These are phyloP conservation scores for Phylloscopus trochilus DNA, from an alignment of 2,113 vertebrate genomes.

Conservation along the genomic window DNA sequence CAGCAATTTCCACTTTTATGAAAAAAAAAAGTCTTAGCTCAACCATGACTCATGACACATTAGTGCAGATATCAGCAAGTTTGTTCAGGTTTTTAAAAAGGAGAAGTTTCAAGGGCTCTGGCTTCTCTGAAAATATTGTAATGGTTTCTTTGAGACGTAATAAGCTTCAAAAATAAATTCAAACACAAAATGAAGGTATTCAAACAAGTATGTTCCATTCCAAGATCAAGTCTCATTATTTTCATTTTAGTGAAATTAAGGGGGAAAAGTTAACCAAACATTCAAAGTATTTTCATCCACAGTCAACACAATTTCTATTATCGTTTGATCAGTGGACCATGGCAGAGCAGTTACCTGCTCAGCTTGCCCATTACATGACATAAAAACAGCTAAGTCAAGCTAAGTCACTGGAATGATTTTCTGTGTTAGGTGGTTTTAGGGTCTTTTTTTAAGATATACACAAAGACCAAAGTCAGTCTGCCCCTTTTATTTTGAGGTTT, in stretches of 20 bases:
- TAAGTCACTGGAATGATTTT: background rate
- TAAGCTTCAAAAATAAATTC: background rate
- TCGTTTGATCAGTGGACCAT: background rate
- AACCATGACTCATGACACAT: accelerated
- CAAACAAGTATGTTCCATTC: background rate
- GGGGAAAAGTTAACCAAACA: background rate
- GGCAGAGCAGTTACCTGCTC: background rate
- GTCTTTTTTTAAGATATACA: background rate
- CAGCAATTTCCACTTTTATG: background rate
- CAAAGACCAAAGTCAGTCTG: background rate
- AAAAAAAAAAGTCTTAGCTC: background rate
- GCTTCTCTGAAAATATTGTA: background rate
- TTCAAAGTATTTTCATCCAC: background rate
- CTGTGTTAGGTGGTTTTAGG: background rate
- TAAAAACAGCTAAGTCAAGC: background rate
- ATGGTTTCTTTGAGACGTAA: background rate
- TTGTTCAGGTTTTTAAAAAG: background rate
- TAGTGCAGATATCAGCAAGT: background rate
- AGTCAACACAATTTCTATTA: background rate
- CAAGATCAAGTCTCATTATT: background rate
- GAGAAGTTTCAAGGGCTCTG: background rate
- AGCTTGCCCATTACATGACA: background rate
- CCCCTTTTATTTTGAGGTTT: background rate
- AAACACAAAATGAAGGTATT: background rate
- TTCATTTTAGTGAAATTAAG: background rate